Evolutionary conservation across 2,797 vertebrate species (phyloP), one percentile per base, ranked within the genome.

Genomic region (Premnoplex brunnescens): DNA sequence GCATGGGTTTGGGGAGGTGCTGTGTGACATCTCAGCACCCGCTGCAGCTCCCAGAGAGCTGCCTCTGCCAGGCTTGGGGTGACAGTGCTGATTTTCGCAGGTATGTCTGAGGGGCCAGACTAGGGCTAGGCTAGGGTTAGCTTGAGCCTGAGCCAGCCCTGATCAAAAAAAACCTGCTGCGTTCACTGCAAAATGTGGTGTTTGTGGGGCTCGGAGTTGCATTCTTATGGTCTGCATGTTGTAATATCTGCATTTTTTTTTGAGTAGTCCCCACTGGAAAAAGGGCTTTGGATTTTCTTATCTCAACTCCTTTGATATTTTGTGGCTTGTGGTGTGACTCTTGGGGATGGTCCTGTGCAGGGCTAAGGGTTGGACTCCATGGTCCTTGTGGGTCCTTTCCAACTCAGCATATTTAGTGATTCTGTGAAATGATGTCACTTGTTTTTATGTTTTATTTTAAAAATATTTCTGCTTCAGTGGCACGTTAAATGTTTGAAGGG

Each of bases 401-500:
- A 34, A 24, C 43, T 46, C 63, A 34, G 43, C 23, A 13, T n/a
- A 34, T 34, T 46, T 32, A n/a, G 62, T 26, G 62, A 34, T 26
- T 64, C 62, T 46, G 63, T 46, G 39, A 32, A 81, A 72, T 27
- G 39, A 62, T 32, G 12, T 77, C 27, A 43, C 30, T 63, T 84
- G 34, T 10, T 80, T 92, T 79, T 55, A 30, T 66, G 44, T 86
- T 89, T 92, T 91, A 18, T 58, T 80, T 75, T 82, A 13, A 88
- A 93, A 85, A 21, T 66, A 58, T 44, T 78, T 89, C 55, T 92
- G 76, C 67, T 75, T 89, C 56, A 37, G 84, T 90, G 60, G 41
- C 68, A 68, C 51, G 93, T 92, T 4, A 94, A 88, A 69, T 69
- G 62, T 89, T 95, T 91, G 58, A 91, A 85, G 71, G 44, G 12